phyloP scores from a whole-genome alignment of 2,888 invertebrate genomes.

The Alentia gelatinosa region DNA sequence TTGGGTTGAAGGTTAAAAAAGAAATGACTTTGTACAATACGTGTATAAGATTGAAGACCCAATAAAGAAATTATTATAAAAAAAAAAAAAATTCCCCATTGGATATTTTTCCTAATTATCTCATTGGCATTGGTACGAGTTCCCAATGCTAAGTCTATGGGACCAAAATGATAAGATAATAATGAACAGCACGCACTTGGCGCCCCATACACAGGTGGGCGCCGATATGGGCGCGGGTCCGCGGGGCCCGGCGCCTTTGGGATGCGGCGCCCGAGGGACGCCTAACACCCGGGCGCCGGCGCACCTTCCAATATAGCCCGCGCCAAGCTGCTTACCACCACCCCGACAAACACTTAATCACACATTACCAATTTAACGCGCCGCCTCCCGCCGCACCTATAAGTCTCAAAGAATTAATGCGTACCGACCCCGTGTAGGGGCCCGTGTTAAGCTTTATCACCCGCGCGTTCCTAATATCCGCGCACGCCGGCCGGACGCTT shows the following conservation, averaged over 20 bases:
- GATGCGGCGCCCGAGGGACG: neutral
- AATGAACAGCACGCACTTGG: too few relatives aligned
- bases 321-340: slow-evolving; percentile 33
- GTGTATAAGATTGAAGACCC: too few relatives aligned
- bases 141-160: too few relatives aligned
- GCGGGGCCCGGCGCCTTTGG: neutral
- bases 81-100: too few relatives aligned
- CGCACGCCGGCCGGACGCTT: neutral
- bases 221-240: neutral
- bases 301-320: neutral
- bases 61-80: too few relatives aligned
- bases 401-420: slow-evolving; percentile 32
- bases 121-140: too few relatives aligned
- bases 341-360: slow-evolving; percentile 31
- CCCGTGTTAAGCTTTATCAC: slow-evolving; percentile 27
- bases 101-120: too few relatives aligned
- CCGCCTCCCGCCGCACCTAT: neutral
- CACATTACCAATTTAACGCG: slow-evolving; percentile 34
- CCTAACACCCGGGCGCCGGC: slow-evolving; percentile 7
- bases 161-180: too few relatives aligned
- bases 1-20: too few relatives aligned
- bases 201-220: neutral
- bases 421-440: neutral
- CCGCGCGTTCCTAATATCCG: slow-evolving; percentile 3
- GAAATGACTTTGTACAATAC: too few relatives aligned